phyloP scores from a whole-genome alignment of 2,888 invertebrate species.

The Drosophila paramelanica region DNA sequence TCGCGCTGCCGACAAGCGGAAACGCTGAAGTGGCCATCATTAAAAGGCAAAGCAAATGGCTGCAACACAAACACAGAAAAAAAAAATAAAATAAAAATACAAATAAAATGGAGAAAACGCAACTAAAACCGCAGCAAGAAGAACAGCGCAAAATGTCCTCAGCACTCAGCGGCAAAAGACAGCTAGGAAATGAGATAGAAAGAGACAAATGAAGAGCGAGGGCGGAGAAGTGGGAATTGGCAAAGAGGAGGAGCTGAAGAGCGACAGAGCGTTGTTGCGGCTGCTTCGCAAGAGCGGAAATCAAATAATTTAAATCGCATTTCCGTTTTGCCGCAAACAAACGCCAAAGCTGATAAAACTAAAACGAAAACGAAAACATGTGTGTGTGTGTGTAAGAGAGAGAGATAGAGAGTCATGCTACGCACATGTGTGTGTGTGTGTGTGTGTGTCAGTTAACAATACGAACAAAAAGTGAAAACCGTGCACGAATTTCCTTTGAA shows the following conservation, averaged over 20 bases:
- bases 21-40: constrained; percentile 74
- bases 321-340: constrained; percentile 71
- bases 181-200: not conserved
- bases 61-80: constrained; percentile 22
- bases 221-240: not conserved
- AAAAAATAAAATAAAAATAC: not conserved
- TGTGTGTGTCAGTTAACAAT: constrained; percentile 20
- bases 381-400: constrained; percentile 7
- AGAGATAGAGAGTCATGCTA: not conserved
- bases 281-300: constrained; percentile 62
- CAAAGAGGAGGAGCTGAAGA: not conserved
- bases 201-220: not conserved
- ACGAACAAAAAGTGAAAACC: constrained; percentile 27
- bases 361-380: constrained; percentile 45
- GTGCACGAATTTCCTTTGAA: constrained; percentile 42
- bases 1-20: constrained; percentile 51
- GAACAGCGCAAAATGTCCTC: constrained; percentile 37
- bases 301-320: constrained; percentile 82
- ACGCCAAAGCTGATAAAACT: constrained; percentile 56
- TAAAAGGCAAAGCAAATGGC: constrained; percentile 58
- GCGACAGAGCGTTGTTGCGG: constrained; percentile 30
- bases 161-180: constrained; percentile 3
- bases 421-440: constrained; percentile 11
- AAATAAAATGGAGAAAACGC: not conserved
- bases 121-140: constrained; percentile 16